Base-by-base conservation (phyloP, 2,888 invertebrate genomes). In the Aplocera efformata region DNA sequence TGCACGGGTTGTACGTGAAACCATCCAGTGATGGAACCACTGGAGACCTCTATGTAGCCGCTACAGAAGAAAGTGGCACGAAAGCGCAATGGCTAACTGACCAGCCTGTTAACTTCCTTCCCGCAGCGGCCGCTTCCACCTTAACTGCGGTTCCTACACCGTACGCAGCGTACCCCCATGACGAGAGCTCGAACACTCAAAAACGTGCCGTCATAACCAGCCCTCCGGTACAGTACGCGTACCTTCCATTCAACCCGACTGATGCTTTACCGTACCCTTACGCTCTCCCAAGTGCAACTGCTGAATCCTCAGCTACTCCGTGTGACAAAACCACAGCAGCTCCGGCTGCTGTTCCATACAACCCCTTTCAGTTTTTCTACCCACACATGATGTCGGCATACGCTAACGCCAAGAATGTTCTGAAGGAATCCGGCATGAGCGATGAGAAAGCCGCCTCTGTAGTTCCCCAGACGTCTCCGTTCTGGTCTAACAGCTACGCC, bases 21-120 rank as follows among this genome's bases (percentile, higher is more conserved):
- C 85, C 85, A 1, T 88, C 88, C 1, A 50, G 50, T 3, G 85
- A 88, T 42, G 85, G 86, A 0, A 70, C 72, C 4, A 83, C 84
- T 0, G 88, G 88, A 11, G 88, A 88, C 48, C 63, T 88, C 6
- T 86, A 79, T 60, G 85, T 88, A 1, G 86, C 88, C 4, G 88
- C 88, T 1, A 65, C 85, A 5, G 88, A 88, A 60, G 82, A 86
- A 26, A 76, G 54, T 26, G 85, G 82, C 10, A 62, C 70, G 1
- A 78, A 75, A 34, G 61, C 81, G 0, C 80, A 84, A 44, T 88
- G 86, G 85, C 62, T 83, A 2, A 78, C 79, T 0, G 86, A 86
- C 32, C 74, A 81, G 11, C 77, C 84, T 0, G 51, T 86, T 17
- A 84, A 73, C 59, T 79, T 82, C 51, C 49, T 86, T 20, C 65